A percentile compares a stretch with the other conserved stretches of the same genome.
Evolutionary conservation across 2,113 vertebrate species (phyloP).

Genomic region (Daphoenositta chrysoptera): DNA sequence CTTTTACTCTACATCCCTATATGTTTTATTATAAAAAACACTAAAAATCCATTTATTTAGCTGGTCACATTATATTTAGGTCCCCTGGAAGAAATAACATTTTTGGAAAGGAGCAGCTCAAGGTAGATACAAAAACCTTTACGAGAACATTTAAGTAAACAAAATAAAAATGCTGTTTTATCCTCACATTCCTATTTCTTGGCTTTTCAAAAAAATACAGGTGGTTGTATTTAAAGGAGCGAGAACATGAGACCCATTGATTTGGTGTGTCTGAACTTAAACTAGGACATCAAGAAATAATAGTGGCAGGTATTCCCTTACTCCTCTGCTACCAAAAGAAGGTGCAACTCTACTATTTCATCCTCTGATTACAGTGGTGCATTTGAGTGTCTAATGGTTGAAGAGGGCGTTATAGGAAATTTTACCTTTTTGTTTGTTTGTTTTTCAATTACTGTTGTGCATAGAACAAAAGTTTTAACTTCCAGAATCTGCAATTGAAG

Average conservation of each 20-base stretch:
- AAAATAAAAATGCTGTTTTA: neutral
- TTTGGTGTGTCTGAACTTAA: neutral
- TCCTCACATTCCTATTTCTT: neutral
- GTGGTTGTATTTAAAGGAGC: neutral
- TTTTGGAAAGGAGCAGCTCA: neutral
- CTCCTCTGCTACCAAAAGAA: neutral
- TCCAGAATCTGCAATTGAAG: neutral
- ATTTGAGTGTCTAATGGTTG: neutral
- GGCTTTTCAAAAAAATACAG: neutral
- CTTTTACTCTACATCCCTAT: neutral
- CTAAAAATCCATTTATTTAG: neutral
- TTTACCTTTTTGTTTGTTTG: neutral
- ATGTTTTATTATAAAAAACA: neutral
- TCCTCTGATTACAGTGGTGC: neutral
- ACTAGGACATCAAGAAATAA: neutral
- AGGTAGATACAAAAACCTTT: neutral
- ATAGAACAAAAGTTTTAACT: neutral
- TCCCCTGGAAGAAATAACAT: neutral
- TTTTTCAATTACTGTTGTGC: neutral
- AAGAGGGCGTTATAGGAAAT: neutral
- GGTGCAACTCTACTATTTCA: neutral
- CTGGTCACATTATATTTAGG: neutral
- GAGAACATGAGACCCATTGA: neutral
- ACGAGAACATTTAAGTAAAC: neutral
- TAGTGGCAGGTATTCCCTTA: neutral